Conservation (phyloP, 2,113 vertebrate species). For the Buteo buteo region DNA sequence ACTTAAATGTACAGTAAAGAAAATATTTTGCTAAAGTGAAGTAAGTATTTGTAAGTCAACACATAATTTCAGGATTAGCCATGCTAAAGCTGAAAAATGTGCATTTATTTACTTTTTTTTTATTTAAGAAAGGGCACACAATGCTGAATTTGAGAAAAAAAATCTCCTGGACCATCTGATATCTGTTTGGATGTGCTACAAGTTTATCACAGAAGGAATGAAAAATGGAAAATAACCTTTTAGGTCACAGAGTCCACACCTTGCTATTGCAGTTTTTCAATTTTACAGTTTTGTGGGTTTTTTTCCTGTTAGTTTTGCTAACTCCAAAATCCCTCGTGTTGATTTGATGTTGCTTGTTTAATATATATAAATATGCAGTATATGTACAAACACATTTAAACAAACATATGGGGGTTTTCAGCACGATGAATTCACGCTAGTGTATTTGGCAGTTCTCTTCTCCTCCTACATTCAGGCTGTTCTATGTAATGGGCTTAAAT, state of each 20-base stretch:
- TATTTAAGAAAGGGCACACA: neutral
- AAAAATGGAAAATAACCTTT: neutral
- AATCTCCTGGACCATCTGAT: neutral
- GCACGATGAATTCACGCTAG: neutral
- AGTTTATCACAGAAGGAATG: neutral
- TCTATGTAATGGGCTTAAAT: neutral
- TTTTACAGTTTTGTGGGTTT: neutral
- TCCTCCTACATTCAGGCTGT: constrained; percentile 24
- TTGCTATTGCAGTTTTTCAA: neutral
- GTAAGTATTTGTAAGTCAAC: neutral
- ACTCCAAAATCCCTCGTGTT: neutral
- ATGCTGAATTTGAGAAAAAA: neutral
- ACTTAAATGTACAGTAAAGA: neutral
- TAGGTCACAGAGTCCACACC: neutral
- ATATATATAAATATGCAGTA: neutral
- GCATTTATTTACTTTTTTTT: neutral
- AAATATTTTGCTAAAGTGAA: neutral
- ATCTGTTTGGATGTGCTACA: neutral
- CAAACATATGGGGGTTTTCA: constrained; percentile 44
- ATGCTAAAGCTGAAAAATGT: neutral
- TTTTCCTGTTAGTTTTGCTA: neutral
- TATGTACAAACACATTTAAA: constrained; percentile 36
- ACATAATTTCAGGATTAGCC: neutral
- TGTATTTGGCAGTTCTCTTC: constrained; percentile 1
- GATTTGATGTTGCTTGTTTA: neutral